These are phyloP conservation scores for Thera britannica DNA, from an alignment of 2,888 invertebrate genomes.

Conservation along the genomic window DNA sequence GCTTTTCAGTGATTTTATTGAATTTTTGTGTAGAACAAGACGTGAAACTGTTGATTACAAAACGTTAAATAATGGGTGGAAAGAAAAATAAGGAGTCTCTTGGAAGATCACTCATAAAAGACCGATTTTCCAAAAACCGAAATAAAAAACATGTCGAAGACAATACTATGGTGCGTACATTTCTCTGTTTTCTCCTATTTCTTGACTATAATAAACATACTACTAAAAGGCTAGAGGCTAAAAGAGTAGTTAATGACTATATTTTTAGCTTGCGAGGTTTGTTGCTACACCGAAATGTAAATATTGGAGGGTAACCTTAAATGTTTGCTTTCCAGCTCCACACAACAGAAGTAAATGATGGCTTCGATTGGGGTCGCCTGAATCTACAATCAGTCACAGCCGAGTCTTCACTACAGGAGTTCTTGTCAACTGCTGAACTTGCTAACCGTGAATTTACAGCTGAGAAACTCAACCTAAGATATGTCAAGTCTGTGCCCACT, in stretches of 20 bases:
- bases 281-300: conserved; percentile 6
- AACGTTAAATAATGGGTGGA: conserved; percentile 86
- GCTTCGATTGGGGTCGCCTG: conserved; percentile 95
- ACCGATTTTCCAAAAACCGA: conserved; percentile 88
- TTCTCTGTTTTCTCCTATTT: not conserved
- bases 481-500: conserved; percentile 71
- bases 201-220: not conserved
- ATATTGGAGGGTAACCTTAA: conserved; percentile 22
- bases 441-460: conserved; percentile 97
- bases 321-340: conserved; percentile 85
- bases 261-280: not conserved
- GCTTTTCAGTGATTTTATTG: conserved; percentile 2
- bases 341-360: conserved; percentile 94
- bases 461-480: conserved; percentile 93
- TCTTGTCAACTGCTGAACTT: conserved; percentile 96
- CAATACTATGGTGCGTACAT: conserved; percentile 86
- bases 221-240: no score
- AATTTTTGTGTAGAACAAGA: conserved; percentile 10
- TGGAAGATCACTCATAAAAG: conserved; percentile 90
- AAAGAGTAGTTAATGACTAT: not conserved
- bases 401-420: conserved; percentile 98
- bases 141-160: conserved; percentile 87
- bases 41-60: not conserved
- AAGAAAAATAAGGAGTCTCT: conserved; percentile 88
- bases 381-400: conserved; percentile 97